A percentile compares a stretch with the other conserved stretches of the same genome.
Evolutionary conservation across 2,113 vertebrate genomes (phyloP).

Genomic region (Podilymbus podiceps): DNA sequence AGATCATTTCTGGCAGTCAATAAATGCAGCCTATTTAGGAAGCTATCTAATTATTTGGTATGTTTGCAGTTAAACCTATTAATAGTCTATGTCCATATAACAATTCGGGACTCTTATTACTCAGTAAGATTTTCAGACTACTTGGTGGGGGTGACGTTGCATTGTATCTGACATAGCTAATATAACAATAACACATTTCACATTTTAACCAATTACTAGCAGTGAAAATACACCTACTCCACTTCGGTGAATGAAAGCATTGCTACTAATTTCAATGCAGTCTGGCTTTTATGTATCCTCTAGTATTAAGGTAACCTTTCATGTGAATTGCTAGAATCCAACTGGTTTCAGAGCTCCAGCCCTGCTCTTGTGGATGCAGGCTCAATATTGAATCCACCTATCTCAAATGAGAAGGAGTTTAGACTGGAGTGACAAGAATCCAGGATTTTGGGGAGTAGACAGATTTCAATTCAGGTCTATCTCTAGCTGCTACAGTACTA

Average conservation of each 20-base stretch:
- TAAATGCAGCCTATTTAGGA: neutral
- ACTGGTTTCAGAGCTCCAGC: neutral
- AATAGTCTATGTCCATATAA: neutral
- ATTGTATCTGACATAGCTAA: neutral
- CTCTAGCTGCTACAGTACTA: neutral
- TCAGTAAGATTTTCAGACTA: neutral
- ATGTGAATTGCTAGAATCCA: neutral
- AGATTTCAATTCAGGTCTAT: neutral
- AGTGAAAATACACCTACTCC: neutral
- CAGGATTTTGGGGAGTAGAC: neutral
- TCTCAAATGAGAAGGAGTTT: neutral
- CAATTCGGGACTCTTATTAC: neutral
- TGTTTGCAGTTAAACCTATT: neutral
- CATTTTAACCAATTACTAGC: neutral
- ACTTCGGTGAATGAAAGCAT: accelerated
- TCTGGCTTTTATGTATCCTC: accelerated
- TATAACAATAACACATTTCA: neutral
- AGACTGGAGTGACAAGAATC: neutral
- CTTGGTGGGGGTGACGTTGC: neutral
- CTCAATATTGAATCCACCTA: neutral
- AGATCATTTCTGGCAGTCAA: neutral
- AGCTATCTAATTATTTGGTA: neutral
- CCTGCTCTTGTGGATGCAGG: neutral
- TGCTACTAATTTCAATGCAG: neutral
- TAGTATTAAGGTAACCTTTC: neutral